These are phyloP conservation scores for Sinhomidia bicolor DNA, from an alignment of 2,888 invertebrate species.

Conservation along the genomic window DNA sequence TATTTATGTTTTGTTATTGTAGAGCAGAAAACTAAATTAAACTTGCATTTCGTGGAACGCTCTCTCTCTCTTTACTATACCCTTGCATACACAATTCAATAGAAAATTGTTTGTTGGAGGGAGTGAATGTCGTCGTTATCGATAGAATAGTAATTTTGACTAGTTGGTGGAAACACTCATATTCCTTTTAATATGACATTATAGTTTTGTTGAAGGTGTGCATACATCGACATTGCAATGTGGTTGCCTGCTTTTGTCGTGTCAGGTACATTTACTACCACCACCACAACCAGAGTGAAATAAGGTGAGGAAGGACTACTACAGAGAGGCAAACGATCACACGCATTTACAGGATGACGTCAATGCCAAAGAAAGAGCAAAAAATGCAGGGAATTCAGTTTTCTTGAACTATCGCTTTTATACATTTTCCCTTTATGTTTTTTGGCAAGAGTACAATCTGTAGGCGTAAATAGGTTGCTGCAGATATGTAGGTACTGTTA, in stretches of 20 bases:
- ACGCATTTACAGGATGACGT: conserved; percentile 57
- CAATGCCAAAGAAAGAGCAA: conserved; percentile 45
- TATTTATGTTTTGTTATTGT: no score
- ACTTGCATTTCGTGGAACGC: no score
- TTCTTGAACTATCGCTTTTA: neutral
- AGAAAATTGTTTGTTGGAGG: conserved; percentile 16
- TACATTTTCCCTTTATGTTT: no score
- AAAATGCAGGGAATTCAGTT: conserved; percentile 23
- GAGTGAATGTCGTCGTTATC: conserved; percentile 54
- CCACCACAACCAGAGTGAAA: no score
- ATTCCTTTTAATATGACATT: neutral
- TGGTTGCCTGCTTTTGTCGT: neutral
- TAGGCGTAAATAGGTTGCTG: no score
- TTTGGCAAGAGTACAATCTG: no score
- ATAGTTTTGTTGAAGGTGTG: neutral
- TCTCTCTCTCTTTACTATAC: no score
- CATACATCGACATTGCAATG: neutral
- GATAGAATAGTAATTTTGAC: conserved; percentile 34
- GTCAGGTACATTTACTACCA: neutral
- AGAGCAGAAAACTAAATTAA: no score
- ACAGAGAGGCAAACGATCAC: neutral
- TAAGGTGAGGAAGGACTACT: no score
- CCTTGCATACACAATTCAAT: no score
- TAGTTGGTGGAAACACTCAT: neutral
- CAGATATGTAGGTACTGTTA: no score